Evolutionary conservation across 2,113 vertebrate genomes (phyloP).

Genomic region (Craseonycteris thonglongyai): DNA sequence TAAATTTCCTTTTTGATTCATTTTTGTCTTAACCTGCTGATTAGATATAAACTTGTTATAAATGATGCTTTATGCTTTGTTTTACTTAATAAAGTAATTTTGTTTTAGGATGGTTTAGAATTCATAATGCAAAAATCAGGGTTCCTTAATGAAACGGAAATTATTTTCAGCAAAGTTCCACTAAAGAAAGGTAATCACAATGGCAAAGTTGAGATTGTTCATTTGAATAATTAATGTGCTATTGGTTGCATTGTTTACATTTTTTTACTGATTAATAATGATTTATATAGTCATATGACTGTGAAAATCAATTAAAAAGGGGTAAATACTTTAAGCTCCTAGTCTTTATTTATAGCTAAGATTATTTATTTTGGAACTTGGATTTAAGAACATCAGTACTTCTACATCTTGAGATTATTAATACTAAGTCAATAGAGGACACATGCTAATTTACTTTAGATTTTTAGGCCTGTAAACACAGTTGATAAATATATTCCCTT

Average conservation of each 20-base stretch:
- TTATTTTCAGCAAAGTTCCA: not conserved
- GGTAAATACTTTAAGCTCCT: not conserved
- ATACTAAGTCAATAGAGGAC: not conserved
- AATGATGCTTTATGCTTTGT: not conserved
- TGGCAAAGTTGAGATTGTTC: not conserved
- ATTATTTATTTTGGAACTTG: not conserved
- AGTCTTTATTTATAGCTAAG: conserved; percentile 5
- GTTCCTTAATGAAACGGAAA: not conserved
- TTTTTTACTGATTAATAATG: conserved; percentile 24
- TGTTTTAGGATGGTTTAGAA: conserved; percentile 15
- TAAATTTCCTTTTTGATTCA: not conserved
- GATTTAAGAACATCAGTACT: conserved; percentile 1
- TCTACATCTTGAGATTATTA: not conserved
- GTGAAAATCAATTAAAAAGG: conserved; percentile 30
- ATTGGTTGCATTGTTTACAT: conserved; percentile 12
- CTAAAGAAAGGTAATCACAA: conserved; percentile 10
- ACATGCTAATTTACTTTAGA: not conserved
- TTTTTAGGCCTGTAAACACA: not conserved
- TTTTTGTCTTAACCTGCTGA: conserved; percentile 25
- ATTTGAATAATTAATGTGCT: conserved; percentile 25
- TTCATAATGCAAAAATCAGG: conserved; percentile 20
- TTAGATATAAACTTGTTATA: conserved; percentile 27
- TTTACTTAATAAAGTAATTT: conserved; percentile 36
- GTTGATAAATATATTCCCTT: not conserved
- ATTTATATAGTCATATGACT: not conserved